A percentile compares a stretch with the other conserved stretches of the same genome.
Conservation (phyloP, 2,888 invertebrate species). For the Brachypterus glaber region DNA sequence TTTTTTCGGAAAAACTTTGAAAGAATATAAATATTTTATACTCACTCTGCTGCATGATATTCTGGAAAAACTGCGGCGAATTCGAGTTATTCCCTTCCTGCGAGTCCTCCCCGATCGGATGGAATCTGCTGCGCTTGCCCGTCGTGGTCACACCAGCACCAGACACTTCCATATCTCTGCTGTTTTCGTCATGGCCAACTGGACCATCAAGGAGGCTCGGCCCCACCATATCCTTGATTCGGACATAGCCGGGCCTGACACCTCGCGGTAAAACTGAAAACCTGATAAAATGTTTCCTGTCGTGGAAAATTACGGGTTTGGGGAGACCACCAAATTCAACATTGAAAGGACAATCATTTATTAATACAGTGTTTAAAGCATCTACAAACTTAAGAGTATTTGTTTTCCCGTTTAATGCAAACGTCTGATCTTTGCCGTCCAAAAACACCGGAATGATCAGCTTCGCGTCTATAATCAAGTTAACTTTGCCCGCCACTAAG, state of each 20-base stretch:
- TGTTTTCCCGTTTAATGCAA: conserved; percentile 60
- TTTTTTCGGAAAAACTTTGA: too few species aligned
- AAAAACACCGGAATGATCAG: conserved; percentile 71
- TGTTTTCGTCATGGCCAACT: conserved; percentile 25
- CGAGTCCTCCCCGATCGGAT: too few species aligned
- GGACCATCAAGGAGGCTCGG: conserved; percentile 5
- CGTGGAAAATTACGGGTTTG: conserved; percentile 64
- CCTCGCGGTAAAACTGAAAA: conserved; percentile 70
- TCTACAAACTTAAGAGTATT: conserved; percentile 75
- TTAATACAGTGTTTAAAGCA: conserved; percentile 61
- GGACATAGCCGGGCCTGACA: conserved; percentile 59
- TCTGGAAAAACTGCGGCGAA: conserved; percentile 34
- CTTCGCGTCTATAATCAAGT: conserved; percentile 71
- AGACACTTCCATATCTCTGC: conserved; percentile 21
- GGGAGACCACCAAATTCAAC: conserved; percentile 80
- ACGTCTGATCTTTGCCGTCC: conserved; percentile 74
- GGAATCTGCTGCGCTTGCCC: too few species aligned
- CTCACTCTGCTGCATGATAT: conserved; percentile 36
- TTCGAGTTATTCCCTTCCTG: conserved; percentile 35
- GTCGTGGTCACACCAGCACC: too few species aligned
- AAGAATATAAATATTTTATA: too few species aligned
- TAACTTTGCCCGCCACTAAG: conserved; percentile 75
- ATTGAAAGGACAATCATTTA: conserved; percentile 68
- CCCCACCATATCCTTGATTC: conserved; percentile 67
- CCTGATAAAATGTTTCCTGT: conserved; percentile 67